Percentiles rank a stretch among this genome's conserved stretches.
Conservation (phyloP, 2,797 vertebrate genomes). For the Sebastiscus tertius region DNA sequence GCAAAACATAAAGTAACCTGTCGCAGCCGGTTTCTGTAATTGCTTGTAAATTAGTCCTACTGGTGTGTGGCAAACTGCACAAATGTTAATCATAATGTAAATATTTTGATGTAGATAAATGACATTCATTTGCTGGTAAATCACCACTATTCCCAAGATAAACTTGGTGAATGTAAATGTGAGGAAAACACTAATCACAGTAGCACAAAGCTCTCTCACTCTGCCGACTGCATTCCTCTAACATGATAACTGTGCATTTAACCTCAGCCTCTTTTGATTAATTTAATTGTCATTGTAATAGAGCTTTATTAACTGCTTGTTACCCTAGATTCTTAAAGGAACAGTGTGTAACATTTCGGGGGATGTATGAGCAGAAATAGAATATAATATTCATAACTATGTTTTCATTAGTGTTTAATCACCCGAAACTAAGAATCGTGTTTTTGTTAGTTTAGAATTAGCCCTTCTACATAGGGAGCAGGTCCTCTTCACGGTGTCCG, state of each 20-base stretch:
- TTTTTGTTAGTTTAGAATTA: no score
- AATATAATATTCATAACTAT: no score
- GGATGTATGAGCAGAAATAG: no score
- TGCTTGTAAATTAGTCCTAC: not conserved
- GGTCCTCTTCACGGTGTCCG: no score
- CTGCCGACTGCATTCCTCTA: not conserved
- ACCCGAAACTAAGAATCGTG: no score
- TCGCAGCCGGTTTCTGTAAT: conserved; percentile 7
- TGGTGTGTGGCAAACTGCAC: conserved; percentile 14
- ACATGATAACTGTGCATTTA: conserved; percentile 13
- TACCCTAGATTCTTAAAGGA: conserved; percentile 8
- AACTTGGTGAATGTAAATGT: not conserved
- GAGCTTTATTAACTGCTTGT: not conserved
- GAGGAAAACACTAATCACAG: not conserved
- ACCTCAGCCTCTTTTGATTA: conserved; percentile 7
- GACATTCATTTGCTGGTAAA: not conserved
- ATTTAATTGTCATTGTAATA: not conserved
- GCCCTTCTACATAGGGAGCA: no score
- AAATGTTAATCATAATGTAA: conserved; percentile 8
- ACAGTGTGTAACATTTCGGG: no score
- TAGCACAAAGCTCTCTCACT: not conserved
- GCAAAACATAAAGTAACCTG: not conserved
- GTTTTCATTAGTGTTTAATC: no score
- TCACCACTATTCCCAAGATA: not conserved
- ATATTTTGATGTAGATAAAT: not conserved